Conservation (phyloP, 2,797 vertebrate genomes). For the Myripristis murdjan region DNA sequence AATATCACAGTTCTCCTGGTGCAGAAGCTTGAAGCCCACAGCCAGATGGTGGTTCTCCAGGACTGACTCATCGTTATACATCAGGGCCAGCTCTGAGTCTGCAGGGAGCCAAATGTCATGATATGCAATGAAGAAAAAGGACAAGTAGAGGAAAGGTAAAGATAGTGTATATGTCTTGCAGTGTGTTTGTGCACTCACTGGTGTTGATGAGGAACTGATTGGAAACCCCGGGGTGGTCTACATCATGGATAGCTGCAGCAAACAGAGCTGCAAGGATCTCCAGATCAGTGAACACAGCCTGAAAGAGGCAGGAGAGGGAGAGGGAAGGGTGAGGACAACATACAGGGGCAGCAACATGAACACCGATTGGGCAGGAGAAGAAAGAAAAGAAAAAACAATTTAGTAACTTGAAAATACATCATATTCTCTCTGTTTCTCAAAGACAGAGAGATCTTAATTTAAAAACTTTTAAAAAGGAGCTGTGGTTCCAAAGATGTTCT, state of each 20-base stretch:
- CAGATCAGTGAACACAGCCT: constrained; percentile 92
- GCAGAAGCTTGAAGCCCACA: constrained; percentile 89
- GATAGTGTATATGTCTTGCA: too few species aligned
- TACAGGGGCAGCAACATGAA: background rate
- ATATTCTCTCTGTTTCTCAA: background rate
- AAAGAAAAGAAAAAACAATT: constrained; percentile 1
- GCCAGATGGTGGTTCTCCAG: constrained; percentile 91
- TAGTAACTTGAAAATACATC: background rate
- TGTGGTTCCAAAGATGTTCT: too few species aligned
- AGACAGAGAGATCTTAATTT: too few species aligned
- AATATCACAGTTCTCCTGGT: constrained; percentile 90
- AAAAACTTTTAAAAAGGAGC: too few species aligned
- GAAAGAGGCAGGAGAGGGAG: background rate
- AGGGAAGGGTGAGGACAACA: too few species aligned
- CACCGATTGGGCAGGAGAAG: background rate
- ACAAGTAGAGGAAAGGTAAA: background rate
- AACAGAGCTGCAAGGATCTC: constrained; percentile 91
- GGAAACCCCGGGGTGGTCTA: constrained; percentile 92
- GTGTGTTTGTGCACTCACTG: constrained; percentile 81
- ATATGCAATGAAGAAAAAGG: background rate
- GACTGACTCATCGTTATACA: constrained; percentile 91
- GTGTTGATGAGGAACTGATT: constrained; percentile 94
- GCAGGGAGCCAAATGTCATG: background rate
- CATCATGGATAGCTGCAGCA: constrained; percentile 92
- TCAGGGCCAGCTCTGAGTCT: constrained; percentile 78